Percentiles rank a stretch among this genome's conserved stretches.
These are phyloP conservation scores for Trichogramma evanescens DNA, from an alignment of 2,888 invertebrate genomes.

Conservation along the genomic window DNA sequence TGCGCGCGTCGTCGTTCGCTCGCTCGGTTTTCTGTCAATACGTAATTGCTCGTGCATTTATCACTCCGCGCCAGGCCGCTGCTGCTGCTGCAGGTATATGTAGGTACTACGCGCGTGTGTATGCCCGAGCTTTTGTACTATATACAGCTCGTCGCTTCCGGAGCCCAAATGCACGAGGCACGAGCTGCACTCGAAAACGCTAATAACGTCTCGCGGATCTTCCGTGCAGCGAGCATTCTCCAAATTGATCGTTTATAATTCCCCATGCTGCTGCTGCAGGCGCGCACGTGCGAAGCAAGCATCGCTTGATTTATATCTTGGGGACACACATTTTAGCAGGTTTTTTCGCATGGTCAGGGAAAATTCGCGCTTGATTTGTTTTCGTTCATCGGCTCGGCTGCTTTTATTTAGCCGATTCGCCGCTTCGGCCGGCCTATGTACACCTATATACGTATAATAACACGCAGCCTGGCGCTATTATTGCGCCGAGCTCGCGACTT, in stretches of 20 bases:
- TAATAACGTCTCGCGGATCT: background rate
- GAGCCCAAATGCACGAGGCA: too few relatives aligned
- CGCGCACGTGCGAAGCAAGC: background rate
- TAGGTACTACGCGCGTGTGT: background rate
- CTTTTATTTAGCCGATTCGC: background rate
- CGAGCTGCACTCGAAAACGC: too few relatives aligned
- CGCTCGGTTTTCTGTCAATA: conserved; percentile 27
- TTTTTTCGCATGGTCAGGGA: background rate
- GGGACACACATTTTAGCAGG: background rate
- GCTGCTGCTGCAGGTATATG: background rate
- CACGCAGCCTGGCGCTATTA: too few relatives aligned
- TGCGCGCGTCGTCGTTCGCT: conserved; percentile 4
- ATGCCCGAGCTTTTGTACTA: too few relatives aligned
- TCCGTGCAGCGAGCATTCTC: conserved; percentile 17
- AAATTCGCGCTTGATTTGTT: conserved; percentile 1
- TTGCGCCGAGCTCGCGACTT: too few relatives aligned
- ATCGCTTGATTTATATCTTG: background rate
- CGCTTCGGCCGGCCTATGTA: too few relatives aligned
- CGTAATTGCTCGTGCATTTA: conserved; percentile 35
- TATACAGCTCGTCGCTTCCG: too few relatives aligned
- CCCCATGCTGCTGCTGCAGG: background rate
- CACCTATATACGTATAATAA: too few relatives aligned
- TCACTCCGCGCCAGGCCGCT: conserved; percentile 22
- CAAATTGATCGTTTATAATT: conserved; percentile 20
- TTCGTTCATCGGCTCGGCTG: conserved; percentile 4